Conservation (phyloP, 2,113 vertebrate genomes). For the Furnarius figulus region DNA sequence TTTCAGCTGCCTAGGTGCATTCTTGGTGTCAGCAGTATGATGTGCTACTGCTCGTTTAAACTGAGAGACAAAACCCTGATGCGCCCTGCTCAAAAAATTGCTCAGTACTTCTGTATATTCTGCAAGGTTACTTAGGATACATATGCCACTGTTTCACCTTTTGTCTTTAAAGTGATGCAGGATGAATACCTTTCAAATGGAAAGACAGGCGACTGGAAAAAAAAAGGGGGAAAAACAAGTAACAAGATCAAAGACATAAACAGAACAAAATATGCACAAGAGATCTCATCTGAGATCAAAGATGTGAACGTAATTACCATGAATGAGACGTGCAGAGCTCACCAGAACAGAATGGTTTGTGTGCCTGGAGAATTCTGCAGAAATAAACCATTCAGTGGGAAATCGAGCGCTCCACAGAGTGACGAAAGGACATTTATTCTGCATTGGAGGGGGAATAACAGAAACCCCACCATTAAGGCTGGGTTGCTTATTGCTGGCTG, state of each 20-base stretch:
- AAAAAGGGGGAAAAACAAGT: slow-evolving; percentile 50
- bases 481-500: background rate
- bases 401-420: background rate
- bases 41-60: background rate
- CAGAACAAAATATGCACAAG: slow-evolving; percentile 82
- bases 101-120: background rate
- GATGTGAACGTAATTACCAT: slow-evolving; percentile 73
- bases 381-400: slow-evolving; percentile 36
- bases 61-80: background rate
- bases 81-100: background rate
- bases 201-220: slow-evolving; percentile 45
- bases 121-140: slow-evolving; percentile 53
- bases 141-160: slow-evolving; percentile 45
- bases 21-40: background rate
- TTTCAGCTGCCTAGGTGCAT: slow-evolving; percentile 47
- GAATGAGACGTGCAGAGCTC: slow-evolving; percentile 70
- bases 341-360: slow-evolving; percentile 70
- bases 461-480: background rate
- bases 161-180: slow-evolving; percentile 66
- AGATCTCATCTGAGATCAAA: slow-evolving; percentile 80
- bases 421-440: slow-evolving; percentile 45
- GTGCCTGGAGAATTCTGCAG: slow-evolving; percentile 47
- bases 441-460: background rate
- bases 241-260: slow-evolving; percentile 81
- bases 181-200: slow-evolving; percentile 63